Percentiles rank a stretch among this genome's conserved stretches.
Evolutionary conservation across 2,113 vertebrate genomes (phyloP).

Genomic region (Oriolus oriolus): DNA sequence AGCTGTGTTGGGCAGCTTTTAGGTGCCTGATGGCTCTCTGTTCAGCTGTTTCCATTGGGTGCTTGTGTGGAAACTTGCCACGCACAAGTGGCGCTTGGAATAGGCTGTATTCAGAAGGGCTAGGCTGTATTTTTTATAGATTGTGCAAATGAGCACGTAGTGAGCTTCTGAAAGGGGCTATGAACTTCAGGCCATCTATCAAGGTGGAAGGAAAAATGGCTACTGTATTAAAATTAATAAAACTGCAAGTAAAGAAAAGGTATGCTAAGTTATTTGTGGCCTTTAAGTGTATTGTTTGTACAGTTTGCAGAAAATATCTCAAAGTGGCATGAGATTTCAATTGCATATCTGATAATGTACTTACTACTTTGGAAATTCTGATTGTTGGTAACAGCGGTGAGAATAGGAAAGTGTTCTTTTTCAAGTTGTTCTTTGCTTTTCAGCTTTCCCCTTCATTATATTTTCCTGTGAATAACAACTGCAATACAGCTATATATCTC

Average conservation of each 20-base stretch:
- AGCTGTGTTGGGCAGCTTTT: neutral
- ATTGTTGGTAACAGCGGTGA: neutral
- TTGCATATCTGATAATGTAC: neutral
- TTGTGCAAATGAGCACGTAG: neutral
- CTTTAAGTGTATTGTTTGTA: neutral
- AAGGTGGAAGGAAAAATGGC: neutral
- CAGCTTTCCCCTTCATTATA: neutral
- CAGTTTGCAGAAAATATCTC: neutral
- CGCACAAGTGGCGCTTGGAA: fast-evolving
- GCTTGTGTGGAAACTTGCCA: neutral
- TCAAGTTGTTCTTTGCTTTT: neutral
- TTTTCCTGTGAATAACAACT: neutral
- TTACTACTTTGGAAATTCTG: neutral
- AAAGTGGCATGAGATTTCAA: neutral
- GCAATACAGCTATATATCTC: neutral
- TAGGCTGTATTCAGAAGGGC: neutral
- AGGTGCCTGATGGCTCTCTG: neutral
- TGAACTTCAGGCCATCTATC: neutral
- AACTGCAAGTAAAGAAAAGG: neutral
- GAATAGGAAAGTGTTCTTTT: neutral
- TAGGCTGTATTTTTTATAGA: neutral
- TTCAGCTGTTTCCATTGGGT: neutral
- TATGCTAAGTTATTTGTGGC: neutral
- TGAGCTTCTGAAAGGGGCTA: neutral
- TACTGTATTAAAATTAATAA: neutral